Percentiles rank a stretch among this genome's conserved stretches.
Evolutionary conservation across 2,797 vertebrate genomes (phyloP).

Genomic region (Clamator glandarius): DNA sequence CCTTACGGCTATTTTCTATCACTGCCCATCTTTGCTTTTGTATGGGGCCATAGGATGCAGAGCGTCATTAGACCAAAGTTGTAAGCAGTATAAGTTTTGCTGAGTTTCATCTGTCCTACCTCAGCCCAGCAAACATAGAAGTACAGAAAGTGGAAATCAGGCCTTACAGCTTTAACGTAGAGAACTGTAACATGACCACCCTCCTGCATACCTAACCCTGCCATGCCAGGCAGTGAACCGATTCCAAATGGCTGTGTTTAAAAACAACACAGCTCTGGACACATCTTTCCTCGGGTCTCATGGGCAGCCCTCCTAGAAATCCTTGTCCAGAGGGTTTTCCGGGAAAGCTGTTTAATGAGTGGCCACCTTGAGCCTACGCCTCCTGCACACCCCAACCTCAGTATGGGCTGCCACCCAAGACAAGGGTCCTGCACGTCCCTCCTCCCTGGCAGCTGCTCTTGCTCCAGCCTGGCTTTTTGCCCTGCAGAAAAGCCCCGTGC

Average conservation of each 20-base stretch:
- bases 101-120: neutral
- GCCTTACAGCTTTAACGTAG: neutral
- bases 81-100: neutral
- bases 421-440: neutral
- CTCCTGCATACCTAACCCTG: neutral
- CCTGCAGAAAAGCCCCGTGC: neutral
- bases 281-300: neutral
- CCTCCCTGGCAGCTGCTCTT: neutral
- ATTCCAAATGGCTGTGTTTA: neutral
- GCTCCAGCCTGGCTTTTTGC: neutral
- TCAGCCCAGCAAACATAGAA: neutral
- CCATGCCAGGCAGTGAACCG: neutral
- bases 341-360: neutral
- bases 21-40: neutral
- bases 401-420: neutral
- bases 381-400: neutral
- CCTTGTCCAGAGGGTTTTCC: neutral
- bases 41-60: neutral
- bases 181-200: neutral
- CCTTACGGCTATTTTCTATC: accelerated
- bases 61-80: neutral
- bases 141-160: neutral
- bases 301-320: neutral
- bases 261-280: neutral
- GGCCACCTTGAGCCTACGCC: slow-evolving; percentile 16